These are phyloP conservation scores for Sinopyrophorus schimmeli DNA, from an alignment of 2,888 invertebrate species.

Conservation along the genomic window DNA sequence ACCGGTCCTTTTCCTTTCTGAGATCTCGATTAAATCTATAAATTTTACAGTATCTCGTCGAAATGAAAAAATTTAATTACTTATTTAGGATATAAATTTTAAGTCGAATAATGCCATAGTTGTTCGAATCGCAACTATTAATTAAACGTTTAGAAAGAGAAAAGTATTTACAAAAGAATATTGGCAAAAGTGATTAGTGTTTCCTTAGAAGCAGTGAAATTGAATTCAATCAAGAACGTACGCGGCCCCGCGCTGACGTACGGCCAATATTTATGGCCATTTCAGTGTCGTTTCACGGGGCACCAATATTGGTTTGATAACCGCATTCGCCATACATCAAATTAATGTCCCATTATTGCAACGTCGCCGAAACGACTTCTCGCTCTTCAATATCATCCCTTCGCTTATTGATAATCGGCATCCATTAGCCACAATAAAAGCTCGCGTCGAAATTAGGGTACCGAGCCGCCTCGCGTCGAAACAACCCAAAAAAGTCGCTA, in stretches of 20 bases:
- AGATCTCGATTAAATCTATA: too few species aligned
- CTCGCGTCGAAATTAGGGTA: neutral
- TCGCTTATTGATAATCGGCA: constrained; percentile 7
- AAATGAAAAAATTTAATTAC: too few species aligned
- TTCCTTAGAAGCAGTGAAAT: too few species aligned
- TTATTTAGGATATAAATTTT: too few species aligned
- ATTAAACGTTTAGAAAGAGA: too few species aligned
- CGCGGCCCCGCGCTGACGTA: constrained; percentile 53
- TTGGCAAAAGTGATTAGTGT: constrained; percentile 22
- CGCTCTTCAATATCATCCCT: too few species aligned
- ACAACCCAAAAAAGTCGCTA: constrained; percentile 17
- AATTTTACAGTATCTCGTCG: too few species aligned
- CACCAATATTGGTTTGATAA: constrained; percentile 57
- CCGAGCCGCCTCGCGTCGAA: neutral
- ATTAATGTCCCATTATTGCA: constrained; percentile 58
- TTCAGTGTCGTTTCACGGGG: constrained; percentile 55
- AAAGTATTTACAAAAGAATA: too few species aligned
- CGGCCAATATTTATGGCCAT: constrained; percentile 56
- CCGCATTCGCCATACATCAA: constrained; percentile 56
- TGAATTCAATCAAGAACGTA: constrained; percentile 48
- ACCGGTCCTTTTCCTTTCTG: too few species aligned
- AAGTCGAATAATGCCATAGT: too few species aligned
- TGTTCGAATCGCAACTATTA: too few species aligned
- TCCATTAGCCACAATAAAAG: constrained; percentile 5
- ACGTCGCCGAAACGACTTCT: constrained; percentile 51